Conservation (phyloP, 2,888 invertebrate genomes). For the Odontomyia ornata region DNA sequence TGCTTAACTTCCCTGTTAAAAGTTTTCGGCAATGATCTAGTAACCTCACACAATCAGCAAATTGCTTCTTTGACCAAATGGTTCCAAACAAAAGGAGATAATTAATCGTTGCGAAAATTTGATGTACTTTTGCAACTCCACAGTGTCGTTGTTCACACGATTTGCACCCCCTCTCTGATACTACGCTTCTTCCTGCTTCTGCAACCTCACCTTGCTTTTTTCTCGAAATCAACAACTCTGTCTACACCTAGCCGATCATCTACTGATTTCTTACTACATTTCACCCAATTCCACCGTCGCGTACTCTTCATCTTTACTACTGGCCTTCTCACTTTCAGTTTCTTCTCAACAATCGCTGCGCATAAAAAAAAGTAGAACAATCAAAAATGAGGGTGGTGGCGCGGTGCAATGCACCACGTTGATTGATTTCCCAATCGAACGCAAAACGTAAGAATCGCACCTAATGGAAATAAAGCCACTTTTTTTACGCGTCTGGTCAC, state of each 20-base stretch:
- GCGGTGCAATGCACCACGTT: slow-evolving; percentile 33
- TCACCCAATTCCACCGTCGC: background rate
- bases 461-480: background rate
- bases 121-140: too few species aligned
- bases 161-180: background rate
- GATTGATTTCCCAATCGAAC: slow-evolving; percentile 33
- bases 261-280: background rate
- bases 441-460: background rate
- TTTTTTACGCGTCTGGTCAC: background rate
- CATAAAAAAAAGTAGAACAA: background rate
- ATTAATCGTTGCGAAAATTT: too few species aligned
- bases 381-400: slow-evolving; percentile 22
- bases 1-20: too few species aligned
- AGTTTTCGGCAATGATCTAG: too few species aligned
- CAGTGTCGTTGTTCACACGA: too few species aligned
- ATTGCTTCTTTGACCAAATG: too few species aligned
- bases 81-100: too few species aligned
- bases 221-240: background rate
- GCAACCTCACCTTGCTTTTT: background rate
- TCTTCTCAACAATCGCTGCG: background rate
- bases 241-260: background rate
- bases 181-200: background rate
- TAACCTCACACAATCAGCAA: too few species aligned
- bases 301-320: too few species aligned
- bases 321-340: too few species aligned